Evolutionary conservation across 2,113 vertebrate genomes (phyloP).

Genomic region (Psittacara wagleri): DNA sequence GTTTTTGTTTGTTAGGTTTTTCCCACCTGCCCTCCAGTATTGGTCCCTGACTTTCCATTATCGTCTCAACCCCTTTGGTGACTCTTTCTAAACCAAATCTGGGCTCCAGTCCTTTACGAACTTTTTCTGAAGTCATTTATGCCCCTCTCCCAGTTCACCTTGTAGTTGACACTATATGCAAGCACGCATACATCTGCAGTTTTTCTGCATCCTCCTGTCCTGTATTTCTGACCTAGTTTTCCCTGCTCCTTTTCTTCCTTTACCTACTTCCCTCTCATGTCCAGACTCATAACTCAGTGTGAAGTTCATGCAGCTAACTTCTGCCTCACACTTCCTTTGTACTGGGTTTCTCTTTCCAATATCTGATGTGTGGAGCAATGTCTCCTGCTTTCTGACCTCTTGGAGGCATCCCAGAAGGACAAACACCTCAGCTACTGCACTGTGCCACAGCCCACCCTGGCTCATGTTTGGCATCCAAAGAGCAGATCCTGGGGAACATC

Average conservation of each 20-base stretch:
- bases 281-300: background rate
- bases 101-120: background rate
- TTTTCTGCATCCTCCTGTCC: background rate
- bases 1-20: background rate
- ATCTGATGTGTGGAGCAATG: background rate
- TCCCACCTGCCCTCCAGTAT: background rate
- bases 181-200: background rate
- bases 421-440: background rate
- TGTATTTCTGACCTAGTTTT: background rate
- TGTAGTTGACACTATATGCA: background rate
- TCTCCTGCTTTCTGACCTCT: background rate
- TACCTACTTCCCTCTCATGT: background rate
- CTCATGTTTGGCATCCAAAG: background rate
- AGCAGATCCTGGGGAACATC: background rate
- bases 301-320: background rate
- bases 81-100: background rate
- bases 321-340: background rate
- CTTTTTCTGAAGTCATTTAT: background rate
- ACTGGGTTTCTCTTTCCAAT: rapidly evolving
- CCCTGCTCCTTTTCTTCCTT: background rate
- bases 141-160: rapidly evolving
- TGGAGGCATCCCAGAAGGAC: background rate
- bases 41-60: background rate
- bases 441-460: background rate
- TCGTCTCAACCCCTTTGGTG: background rate